Conservation (phyloP, 2,113 vertebrate species). For the human region DNA sequence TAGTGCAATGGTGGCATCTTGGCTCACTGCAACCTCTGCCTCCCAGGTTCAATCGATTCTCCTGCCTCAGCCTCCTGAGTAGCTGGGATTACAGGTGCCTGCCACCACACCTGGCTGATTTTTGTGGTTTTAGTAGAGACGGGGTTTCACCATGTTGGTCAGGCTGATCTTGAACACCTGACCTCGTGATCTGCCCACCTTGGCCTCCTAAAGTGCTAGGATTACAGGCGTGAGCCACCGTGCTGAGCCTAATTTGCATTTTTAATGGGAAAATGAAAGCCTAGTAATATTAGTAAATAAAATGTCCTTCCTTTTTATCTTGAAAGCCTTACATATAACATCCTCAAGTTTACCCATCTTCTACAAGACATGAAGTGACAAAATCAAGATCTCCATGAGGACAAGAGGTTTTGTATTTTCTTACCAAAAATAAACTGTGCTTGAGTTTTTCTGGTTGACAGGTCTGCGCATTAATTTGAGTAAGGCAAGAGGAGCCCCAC, state of each 20-base stretch:
- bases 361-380: neutral
- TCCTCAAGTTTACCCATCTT: neutral
- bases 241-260: neutral
- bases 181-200: too few relatives aligned
- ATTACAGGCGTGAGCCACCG: too few relatives aligned
- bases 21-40: too few relatives aligned
- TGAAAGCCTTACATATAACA: neutral
- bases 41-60: too few relatives aligned
- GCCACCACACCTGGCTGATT: too few relatives aligned
- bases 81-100: too few relatives aligned
- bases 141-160: too few relatives aligned
- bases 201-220: too few relatives aligned
- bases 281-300: neutral
- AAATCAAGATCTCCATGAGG: neutral
- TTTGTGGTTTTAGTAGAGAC: too few relatives aligned
- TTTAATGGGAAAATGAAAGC: constrained; percentile 1
- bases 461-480: neutral
- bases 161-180: too few relatives aligned
- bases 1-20: too few relatives aligned
- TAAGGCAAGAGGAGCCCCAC: neutral
- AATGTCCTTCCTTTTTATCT: neutral
- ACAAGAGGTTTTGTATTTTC: neutral
- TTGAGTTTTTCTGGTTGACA: neutral
- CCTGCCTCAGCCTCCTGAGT: too few relatives aligned
- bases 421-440: neutral